Percentiles rank a stretch among this genome's conserved stretches.
These are phyloP conservation scores for Lepus timidus DNA, from an alignment of 2,113 vertebrate genomes.

Conservation along the genomic window DNA sequence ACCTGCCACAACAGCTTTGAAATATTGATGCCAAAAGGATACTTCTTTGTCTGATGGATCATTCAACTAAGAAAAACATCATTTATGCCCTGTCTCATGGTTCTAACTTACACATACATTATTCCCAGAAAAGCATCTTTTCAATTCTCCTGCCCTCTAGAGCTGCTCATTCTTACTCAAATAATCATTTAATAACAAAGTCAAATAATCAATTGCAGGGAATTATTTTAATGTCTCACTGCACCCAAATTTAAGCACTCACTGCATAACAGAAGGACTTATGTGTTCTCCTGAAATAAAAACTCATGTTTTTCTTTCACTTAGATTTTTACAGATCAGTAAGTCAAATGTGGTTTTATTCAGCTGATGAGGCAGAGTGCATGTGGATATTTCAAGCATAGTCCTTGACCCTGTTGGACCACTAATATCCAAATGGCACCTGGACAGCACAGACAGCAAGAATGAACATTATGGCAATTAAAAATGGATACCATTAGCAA, in stretches of 20 bases:
- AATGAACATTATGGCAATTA: background rate
- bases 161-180: slow-evolving; percentile 68
- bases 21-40: slow-evolving; percentile 11
- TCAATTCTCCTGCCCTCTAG: slow-evolving; percentile 48
- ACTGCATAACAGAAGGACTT: background rate
- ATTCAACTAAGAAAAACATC: slow-evolving; percentile 76
- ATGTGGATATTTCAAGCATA: background rate
- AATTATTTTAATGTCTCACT: slow-evolving; percentile 54
- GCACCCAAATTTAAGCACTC: background rate
- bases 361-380: background rate
- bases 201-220: slow-evolving; percentile 47
- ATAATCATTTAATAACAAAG: slow-evolving; percentile 63
- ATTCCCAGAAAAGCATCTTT: slow-evolving; percentile 67
- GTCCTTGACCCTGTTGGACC: too few relatives aligned
- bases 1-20: background rate
- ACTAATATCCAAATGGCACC: background rate
- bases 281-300: background rate
- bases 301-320: background rate
- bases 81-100: slow-evolving; percentile 63
- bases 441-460: background rate
- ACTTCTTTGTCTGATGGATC: slow-evolving; percentile 65
- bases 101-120: slow-evolving; percentile 73
- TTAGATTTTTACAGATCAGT: background rate
- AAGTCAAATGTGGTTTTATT: background rate
- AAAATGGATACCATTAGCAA: background rate